Base-by-base conservation (phyloP, 2,113 vertebrate species). In the Morone saxatilis region DNA sequence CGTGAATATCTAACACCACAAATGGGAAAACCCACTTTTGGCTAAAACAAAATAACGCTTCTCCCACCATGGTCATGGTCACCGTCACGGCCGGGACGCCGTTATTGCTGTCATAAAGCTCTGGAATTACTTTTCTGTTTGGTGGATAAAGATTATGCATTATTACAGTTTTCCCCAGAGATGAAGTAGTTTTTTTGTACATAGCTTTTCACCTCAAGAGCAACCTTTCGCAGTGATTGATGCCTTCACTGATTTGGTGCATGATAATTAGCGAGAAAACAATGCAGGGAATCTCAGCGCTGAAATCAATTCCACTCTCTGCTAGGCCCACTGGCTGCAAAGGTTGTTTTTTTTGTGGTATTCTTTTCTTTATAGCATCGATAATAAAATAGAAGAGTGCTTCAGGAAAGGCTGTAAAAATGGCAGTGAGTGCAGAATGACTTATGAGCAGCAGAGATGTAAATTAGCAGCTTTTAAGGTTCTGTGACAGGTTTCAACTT, bases 251-350 rank as follows among this genome's bases (percentile, higher is more conserved):
- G 45, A 89, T 84, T 83, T 78, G 17, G 41, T 66, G 54, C 53
- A 6, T 40, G 87, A 76, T 88, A 86, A 91, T 91, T 86, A 88
- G 77, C 80, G 78, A 68, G 60, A 82, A 83, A 85, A 80, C 67
- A 83, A 78, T 53, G 22, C 17, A 71, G 84, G 40, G 53, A 69
- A 83, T 85, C 62, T 50, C 43, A 56, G 56, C 36, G 11, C 53
- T 9, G 6, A 63, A 73, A 93, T 91, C 90, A 90, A 83, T 92
- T 85, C n/a, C 17, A 66, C 67, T 78, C 56, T 70, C 31, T 73
- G 47, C 63, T 60, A 63, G 77, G 83, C 14, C 12, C 74, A 65
- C 63, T 48, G 70, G 57, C 53, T 71, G 63, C 40, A 77, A 78
- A 73, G 17, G 65, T 25, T 25, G 73, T 78, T 75, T 71, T 71